Evolutionary conservation across 92 coral and sea anemone species (phyloP).

Genomic region (Palythoa grandis): DNA sequence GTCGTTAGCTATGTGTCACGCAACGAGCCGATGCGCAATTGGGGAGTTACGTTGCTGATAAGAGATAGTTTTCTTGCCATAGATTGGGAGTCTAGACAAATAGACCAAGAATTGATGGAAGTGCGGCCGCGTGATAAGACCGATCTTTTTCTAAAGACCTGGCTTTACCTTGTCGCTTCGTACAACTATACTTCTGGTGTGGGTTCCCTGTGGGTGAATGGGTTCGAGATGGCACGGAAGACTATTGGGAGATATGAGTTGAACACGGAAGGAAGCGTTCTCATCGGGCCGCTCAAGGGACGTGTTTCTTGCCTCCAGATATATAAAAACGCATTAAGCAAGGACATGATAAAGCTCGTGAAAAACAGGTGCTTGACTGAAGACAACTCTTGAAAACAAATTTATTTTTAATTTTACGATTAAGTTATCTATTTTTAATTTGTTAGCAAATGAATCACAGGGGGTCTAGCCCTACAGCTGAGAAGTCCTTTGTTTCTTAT

Average conservation of each 20-base stretch:
- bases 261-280: constrained; percentile 1
- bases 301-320: constrained; percentile 51
- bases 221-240: neutral
- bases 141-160: constrained; percentile 7
- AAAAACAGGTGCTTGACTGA: constrained; percentile 17
- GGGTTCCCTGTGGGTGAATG: constrained; percentile 48
- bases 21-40: neutral
- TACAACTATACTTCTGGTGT: constrained; percentile 46
- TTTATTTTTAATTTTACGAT: too few relatives aligned
- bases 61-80: neutral
- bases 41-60: constrained; percentile 16
- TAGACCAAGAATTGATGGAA: neutral
- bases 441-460: too few relatives aligned
- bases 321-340: constrained; percentile 32
- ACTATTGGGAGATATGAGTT: neutral
- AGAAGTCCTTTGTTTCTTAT: too few relatives aligned
- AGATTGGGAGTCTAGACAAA: neutral
- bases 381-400: too few relatives aligned
- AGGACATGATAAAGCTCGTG: constrained; percentile 11
- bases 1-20: constrained; percentile 22
- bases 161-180: constrained; percentile 51
- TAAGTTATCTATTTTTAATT: too few relatives aligned
- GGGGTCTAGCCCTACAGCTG: too few relatives aligned
- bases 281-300: constrained; percentile 33
- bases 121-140: neutral